A percentile compares a stretch with the other conserved stretches of the same genome.
phyloP scores from a whole-genome alignment of 2,113 vertebrate species.

The Calyptomena viridis region DNA sequence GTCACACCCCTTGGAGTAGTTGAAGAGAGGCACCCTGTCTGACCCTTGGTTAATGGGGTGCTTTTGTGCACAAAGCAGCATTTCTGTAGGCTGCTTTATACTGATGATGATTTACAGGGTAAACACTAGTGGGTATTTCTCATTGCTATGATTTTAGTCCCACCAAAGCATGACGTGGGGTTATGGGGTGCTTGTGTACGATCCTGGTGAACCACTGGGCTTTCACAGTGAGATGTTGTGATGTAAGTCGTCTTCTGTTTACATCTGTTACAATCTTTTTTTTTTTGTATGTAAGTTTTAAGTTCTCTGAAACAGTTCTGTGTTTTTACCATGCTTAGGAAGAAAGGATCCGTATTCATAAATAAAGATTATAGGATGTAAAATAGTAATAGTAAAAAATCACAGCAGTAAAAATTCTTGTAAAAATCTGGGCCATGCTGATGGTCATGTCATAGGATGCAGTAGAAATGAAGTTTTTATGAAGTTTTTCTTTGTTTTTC shows the following conservation, averaged over 20 bases:
- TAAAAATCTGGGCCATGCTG: neutral
- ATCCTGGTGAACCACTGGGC: neutral
- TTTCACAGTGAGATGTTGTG: neutral
- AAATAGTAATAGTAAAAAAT: neutral
- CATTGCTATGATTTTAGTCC: neutral
- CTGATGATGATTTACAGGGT: neutral
- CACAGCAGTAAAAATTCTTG: neutral
- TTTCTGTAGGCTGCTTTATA: neutral
- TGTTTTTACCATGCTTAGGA: neutral
- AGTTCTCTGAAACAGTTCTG: neutral
- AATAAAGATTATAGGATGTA: neutral
- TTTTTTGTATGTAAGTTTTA: neutral
- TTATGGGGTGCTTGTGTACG: neutral
- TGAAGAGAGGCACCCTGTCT: neutral
- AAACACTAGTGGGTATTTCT: neutral
- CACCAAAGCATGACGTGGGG: neutral
- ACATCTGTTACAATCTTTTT: neutral
- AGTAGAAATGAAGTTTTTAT: neutral
- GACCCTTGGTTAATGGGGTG: neutral
- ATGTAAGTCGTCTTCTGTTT: neutral
- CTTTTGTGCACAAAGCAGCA: neutral
- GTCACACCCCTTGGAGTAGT: neutral
- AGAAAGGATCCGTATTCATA: neutral
- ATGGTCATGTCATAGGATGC: neutral
- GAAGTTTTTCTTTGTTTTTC: neutral